A percentile compares a stretch with the other conserved stretches of the same genome.
Conservation (phyloP, 2,888 invertebrate species). For the Cremastinae sp. region DNA sequence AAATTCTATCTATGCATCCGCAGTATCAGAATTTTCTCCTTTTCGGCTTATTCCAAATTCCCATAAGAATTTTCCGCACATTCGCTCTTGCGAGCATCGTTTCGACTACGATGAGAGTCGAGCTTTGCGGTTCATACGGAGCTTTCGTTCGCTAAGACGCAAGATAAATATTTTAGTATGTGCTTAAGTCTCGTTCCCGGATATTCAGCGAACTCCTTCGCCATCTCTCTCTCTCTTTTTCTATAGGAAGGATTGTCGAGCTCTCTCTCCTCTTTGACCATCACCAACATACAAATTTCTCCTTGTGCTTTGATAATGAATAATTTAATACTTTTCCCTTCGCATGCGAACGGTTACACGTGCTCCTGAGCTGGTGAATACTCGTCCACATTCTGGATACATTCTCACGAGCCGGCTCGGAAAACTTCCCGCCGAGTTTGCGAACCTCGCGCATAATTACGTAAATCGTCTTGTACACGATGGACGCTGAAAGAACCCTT, state of each 20-base stretch:
- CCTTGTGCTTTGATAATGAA: conserved; percentile 49
- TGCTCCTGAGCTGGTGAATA: background rate
- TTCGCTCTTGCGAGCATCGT: conserved; percentile 3
- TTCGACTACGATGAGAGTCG: conserved; percentile 1
- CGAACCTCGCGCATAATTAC: conserved; percentile 52
- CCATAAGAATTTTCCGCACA: conserved; percentile 9
- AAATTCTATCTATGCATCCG: too few species aligned
- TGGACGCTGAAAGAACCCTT: conserved; percentile 28
- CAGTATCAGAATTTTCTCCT: conserved; percentile 18
- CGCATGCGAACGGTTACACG: conserved; percentile 15
- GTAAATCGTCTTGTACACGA: conserved; percentile 38
- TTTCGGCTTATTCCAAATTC: conserved; percentile 10
- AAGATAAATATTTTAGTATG: conserved; percentile 61
- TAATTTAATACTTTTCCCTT: conserved; percentile 56
- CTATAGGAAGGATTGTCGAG: conserved; percentile 17
- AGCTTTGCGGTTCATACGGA: conserved; percentile 37
- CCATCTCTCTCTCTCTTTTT: conserved; percentile 1
- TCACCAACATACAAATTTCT: conserved; percentile 35
- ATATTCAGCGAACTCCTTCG: conserved; percentile 44
- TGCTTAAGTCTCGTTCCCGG: conserved; percentile 57
- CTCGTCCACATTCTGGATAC: background rate
- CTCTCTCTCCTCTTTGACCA: conserved; percentile 47
- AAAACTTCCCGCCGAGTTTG: conserved; percentile 45
- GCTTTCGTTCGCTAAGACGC: conserved; percentile 51
- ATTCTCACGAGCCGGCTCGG: conserved; percentile 21